A percentile compares a stretch with the other conserved stretches of the same genome.
Evolutionary conservation across 2,888 invertebrate genomes (phyloP).

Genomic region (Trichopria drosophilae): DNA sequence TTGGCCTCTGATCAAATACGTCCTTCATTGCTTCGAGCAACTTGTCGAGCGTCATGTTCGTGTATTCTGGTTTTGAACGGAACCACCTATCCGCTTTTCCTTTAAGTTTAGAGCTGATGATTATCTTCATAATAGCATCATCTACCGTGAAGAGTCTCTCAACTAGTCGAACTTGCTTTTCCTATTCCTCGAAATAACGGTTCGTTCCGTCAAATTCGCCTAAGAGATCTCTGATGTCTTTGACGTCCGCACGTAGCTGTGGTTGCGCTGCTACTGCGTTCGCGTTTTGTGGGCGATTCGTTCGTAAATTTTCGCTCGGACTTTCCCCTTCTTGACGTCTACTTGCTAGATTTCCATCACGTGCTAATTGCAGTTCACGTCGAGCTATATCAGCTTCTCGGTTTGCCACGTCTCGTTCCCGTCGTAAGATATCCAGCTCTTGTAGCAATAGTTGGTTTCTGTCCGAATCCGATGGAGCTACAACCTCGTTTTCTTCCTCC

Average conservation of each 20-base stretch:
- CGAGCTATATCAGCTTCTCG: constrained; percentile 3
- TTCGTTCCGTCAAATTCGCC: constrained; percentile 17
- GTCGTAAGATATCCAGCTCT: constrained; percentile 7
- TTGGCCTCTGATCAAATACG: constrained; percentile 10
- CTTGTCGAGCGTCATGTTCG: constrained; percentile 7
- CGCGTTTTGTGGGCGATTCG: neutral
- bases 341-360: neutral
- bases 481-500: too few species aligned
- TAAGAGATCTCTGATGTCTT: constrained; percentile 12
- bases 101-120: constrained; percentile 17
- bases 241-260: constrained; percentile 12
- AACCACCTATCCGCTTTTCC: constrained; percentile 22
- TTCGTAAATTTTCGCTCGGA: constrained; percentile 1
- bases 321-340: too few species aligned
- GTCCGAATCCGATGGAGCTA: too few species aligned
- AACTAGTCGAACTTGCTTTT: constrained; percentile 16
- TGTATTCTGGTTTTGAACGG: constrained; percentile 13
- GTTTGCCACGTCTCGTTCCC: constrained; percentile 14
- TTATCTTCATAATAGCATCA: constrained; percentile 19
- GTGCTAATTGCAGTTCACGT: constrained; percentile 6
- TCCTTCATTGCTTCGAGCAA: constrained; percentile 14
- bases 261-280: neutral
- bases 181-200: constrained; percentile 17
- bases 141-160: constrained; percentile 9
- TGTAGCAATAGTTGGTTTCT: constrained; percentile 9